Conservation (phyloP, 2,797 vertebrate species). For the Notoglanidium macrostoma region DNA sequence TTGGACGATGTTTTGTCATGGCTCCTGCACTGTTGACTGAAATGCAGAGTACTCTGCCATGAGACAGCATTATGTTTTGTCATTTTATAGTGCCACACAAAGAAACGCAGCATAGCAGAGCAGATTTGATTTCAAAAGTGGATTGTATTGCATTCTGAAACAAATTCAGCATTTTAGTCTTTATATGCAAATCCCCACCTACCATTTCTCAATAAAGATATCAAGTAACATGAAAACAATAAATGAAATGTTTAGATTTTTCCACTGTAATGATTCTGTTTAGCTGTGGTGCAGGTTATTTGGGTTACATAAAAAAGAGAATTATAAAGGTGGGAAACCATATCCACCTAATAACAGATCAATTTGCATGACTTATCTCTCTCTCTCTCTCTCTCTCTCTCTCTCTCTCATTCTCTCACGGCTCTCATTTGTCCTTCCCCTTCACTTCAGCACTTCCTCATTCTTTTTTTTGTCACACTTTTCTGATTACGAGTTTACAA, state of each 20-base stretch:
- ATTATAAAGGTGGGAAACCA: background rate
- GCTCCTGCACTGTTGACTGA: background rate
- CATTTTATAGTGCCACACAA: background rate
- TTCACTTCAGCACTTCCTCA: conserved; percentile 9
- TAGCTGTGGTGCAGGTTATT: background rate
- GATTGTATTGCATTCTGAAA: background rate
- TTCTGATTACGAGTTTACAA: conserved; percentile 1
- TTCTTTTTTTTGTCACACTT: background rate
- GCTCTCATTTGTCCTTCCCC: background rate
- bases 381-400: background rate
- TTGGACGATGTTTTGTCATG: background rate
- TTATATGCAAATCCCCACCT: background rate
- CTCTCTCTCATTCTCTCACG: background rate
- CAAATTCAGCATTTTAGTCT: background rate
- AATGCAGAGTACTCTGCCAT: background rate
- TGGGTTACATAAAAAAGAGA: background rate
- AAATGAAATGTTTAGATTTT: background rate
- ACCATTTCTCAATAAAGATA: background rate
- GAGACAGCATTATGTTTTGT: background rate
- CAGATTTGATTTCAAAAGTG: background rate
- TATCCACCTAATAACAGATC: background rate
- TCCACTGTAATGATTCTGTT: background rate
- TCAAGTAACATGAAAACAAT: background rate
- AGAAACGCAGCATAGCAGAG: background rate
- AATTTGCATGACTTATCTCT: background rate